A percentile compares a stretch with the other conserved stretches of the same genome.
Conservation (phyloP, 2,113 vertebrate genomes). For the Xiphophorus maculatus region DNA sequence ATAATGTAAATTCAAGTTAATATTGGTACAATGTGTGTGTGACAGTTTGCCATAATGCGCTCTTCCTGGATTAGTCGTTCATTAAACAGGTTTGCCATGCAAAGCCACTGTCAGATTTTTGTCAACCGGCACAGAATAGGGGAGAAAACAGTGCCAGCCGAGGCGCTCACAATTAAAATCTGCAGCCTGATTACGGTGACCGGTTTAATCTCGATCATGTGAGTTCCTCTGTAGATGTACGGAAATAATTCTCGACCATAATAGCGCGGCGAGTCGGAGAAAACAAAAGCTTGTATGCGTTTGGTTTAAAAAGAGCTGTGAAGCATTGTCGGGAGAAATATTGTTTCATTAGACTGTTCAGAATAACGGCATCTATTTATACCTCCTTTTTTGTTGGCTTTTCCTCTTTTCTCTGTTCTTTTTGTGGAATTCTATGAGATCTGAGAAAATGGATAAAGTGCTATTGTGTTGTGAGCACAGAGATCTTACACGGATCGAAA, state of each 20-base stretch:
- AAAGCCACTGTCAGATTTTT: conserved; percentile 86
- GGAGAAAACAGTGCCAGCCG: conserved; percentile 68
- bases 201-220: conserved; percentile 76
- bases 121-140: conserved; percentile 76
- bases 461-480: conserved; percentile 51
- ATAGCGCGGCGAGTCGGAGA: conserved; percentile 64
- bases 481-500: conserved; percentile 56
- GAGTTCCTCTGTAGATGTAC: conserved; percentile 74
- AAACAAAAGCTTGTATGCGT: conserved; percentile 70
- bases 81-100: conserved; percentile 85
- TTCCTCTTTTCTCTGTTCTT: conserved; percentile 34
- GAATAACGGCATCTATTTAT: conserved; percentile 77
- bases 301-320: conserved; percentile 64
- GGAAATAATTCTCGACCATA: conserved; percentile 69
- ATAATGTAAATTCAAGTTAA: conserved; percentile 87
- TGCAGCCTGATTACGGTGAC: conserved; percentile 73
- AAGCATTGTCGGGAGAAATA: conserved; percentile 65
- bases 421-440: conserved; percentile 29
- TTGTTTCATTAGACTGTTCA: conserved; percentile 69
- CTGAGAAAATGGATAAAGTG: conserved; percentile 39
- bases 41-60: conserved; percentile 84
- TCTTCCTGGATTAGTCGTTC: conserved; percentile 81
- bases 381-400: conserved; percentile 44
- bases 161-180: conserved; percentile 79
- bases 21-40: conserved; percentile 82